Evolutionary conservation across 2,113 vertebrate species (phyloP).

Genomic region (Gallinago undulata): DNA sequence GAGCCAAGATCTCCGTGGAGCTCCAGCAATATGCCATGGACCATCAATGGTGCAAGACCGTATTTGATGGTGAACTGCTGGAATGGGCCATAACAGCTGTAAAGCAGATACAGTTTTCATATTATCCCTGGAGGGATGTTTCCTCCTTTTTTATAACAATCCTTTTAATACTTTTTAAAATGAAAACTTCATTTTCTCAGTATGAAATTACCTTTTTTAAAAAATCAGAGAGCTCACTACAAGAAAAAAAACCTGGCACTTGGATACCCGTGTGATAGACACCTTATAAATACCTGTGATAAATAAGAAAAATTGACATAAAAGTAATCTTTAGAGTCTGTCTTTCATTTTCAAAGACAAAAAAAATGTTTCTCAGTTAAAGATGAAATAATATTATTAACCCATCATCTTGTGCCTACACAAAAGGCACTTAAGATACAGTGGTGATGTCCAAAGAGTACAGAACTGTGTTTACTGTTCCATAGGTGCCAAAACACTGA

Average conservation of each 20-base stretch:
- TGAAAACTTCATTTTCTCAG: constrained; percentile 6
- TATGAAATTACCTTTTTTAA: not conserved
- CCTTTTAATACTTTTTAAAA: constrained; percentile 8
- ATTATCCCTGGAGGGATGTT: not conserved
- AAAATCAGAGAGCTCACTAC: not conserved
- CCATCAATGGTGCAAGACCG: not conserved
- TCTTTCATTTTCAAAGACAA: not conserved
- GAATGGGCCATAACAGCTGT: not conserved
- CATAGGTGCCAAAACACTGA: not conserved
- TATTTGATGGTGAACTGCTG: not conserved
- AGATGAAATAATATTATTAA: not conserved
- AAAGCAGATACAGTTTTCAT: not conserved
- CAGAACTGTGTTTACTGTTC: not conserved
- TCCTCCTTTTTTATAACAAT: not conserved
- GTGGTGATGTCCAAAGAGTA: not conserved
- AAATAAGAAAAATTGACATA: not conserved
- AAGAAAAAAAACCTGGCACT: not conserved
- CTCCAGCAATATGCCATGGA: not conserved
- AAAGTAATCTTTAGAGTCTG: not conserved
- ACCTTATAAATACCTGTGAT: constrained; percentile 26
- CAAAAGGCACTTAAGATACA: not conserved
- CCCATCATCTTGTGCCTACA: not conserved
- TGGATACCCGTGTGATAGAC: not conserved
- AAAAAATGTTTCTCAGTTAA: not conserved
- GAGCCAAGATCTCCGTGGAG: not conserved